These are phyloP conservation scores for Chalcis sispes DNA, from an alignment of 2,888 invertebrate genomes.

Conservation along the genomic window DNA sequence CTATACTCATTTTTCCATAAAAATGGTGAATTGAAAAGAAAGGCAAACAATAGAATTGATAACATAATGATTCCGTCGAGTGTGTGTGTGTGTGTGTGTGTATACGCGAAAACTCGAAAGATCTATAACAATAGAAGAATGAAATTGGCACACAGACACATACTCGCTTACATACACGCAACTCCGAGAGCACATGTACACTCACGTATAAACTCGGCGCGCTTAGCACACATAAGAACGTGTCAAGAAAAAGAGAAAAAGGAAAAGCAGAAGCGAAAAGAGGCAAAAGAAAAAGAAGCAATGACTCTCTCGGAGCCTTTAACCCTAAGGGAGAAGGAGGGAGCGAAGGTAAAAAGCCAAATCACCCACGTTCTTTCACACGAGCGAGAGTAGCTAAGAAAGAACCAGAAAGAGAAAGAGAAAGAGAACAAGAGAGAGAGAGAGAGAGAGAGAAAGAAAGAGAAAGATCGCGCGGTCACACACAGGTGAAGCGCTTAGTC, in stretches of 20 bases:
- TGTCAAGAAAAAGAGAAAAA: slow-evolving; percentile 22
- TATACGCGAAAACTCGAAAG: not conserved
- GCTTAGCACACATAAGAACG: slow-evolving; percentile 26
- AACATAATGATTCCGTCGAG: slow-evolving; percentile 44
- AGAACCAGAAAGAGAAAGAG: too few species aligned
- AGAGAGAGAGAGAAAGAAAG: slow-evolving; percentile 2
- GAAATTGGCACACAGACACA: slow-evolving; percentile 4
- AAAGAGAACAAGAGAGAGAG: not conserved
- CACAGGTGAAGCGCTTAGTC: slow-evolving; percentile 43
- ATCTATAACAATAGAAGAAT: slow-evolving; percentile 25
- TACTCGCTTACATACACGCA: too few species aligned
- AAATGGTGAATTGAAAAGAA: not conserved
- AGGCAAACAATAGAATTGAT: not conserved
- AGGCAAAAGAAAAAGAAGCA: slow-evolving; percentile 13
- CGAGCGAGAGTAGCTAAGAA: not conserved
- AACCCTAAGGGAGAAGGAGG: not conserved
- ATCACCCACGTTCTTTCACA: slow-evolving; percentile 47
- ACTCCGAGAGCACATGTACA: too few species aligned
- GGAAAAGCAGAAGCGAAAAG: not conserved
- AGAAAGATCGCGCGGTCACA: slow-evolving; percentile 26
- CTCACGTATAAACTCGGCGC: too few species aligned
- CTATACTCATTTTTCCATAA: too few species aligned
- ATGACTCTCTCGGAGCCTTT: slow-evolving; percentile 32
- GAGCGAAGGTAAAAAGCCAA: slow-evolving; percentile 28
- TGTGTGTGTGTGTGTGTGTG: slow-evolving; percentile 45